Percentiles rank a stretch among this genome's conserved stretches.
phyloP scores from a whole-genome alignment of 1,140 invertebrate species.

The Leptoteleia sp. region DNA sequence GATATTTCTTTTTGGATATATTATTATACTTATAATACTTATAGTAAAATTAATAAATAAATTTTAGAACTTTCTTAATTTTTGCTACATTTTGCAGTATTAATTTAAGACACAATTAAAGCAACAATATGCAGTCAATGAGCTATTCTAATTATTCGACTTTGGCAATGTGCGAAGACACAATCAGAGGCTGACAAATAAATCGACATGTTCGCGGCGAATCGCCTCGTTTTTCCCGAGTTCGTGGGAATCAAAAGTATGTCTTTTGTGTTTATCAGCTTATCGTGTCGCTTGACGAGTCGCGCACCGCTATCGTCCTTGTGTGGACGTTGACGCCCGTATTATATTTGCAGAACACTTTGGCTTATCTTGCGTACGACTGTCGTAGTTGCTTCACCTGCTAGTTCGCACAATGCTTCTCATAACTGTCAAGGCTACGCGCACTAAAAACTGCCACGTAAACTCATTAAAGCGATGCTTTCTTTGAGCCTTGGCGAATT shows the following conservation, averaged over 20 bases:
- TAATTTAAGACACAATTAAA: no score
- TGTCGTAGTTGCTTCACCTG: constrained; percentile 59
- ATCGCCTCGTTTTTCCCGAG: constrained; percentile 6
- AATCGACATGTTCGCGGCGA: no score
- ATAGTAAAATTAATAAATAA: no score
- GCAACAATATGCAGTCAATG: no score
- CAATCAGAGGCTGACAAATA: no score
- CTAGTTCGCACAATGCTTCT: constrained; percentile 64
- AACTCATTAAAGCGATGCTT: constrained; percentile 51
- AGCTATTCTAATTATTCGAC: no score
- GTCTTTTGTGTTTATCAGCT: constrained; percentile 66
- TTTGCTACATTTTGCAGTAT: no score
- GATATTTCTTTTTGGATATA: no score
- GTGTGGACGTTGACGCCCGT: constrained; percentile 58
- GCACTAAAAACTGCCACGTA: constrained; percentile 60
- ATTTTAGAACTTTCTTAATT: no score
- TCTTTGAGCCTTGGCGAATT: constrained; percentile 19
- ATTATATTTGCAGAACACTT: constrained; percentile 68
- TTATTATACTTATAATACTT: no score
- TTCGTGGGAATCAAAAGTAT: constrained; percentile 67
- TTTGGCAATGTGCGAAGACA: no score
- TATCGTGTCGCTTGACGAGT: constrained; percentile 68
- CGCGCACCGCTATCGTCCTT: constrained; percentile 68
- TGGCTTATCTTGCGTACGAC: constrained; percentile 51
- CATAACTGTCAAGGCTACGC: constrained; percentile 60